Evolutionary conservation across 2,797 vertebrate species (phyloP), one percentile per base, ranked within the genome.

Genomic region (Falco columbarius): DNA sequence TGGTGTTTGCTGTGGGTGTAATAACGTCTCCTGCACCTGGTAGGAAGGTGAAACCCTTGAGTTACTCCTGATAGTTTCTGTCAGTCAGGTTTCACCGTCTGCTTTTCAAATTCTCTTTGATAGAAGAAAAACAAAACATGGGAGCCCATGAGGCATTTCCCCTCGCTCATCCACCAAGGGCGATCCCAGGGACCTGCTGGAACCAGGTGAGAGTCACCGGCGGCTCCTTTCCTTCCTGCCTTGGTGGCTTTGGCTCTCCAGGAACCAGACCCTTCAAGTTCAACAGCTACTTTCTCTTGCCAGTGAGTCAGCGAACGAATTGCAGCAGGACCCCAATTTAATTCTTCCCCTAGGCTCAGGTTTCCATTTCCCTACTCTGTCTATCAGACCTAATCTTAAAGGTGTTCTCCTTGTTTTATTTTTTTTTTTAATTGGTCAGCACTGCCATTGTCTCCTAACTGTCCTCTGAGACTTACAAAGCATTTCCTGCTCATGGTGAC

Each of bases 401-500:
- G 36, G 40, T 15, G 2, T n/a, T 74, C 67, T 81, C 32, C 20
- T 71, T 86, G 67, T 24, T 32, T 46, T 12, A 26, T 36, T 46
- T 27, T 27, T 61, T 61, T 34, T 85, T 77, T 89, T 52, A 92
- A 91, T 93, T 89, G 71, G 71, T 81, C 86, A 80, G 94, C 91
- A 23, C 44, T 40, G 81, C 91, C 3, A 73, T 77, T 92, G 94
- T 94, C 96, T 97, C 95, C 93, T 77, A 47, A 27, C 72, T 85
- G 94, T 96, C 96, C 95, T 96, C 80, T 32, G 96, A 97, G 96
- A 95, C 56, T 95, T 94, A 58, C 59, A 86, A 94, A 92, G 97
- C 95, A 97, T 96, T 97, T 95, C 84, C 91, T 95, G 96, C 97
- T 95, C 56, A 14, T 89, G 96, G 88, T 89, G 81, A 81, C 59